phyloP scores from a whole-genome alignment of 2,888 invertebrate genomes.

The Herminia tarsipennalis region DNA sequence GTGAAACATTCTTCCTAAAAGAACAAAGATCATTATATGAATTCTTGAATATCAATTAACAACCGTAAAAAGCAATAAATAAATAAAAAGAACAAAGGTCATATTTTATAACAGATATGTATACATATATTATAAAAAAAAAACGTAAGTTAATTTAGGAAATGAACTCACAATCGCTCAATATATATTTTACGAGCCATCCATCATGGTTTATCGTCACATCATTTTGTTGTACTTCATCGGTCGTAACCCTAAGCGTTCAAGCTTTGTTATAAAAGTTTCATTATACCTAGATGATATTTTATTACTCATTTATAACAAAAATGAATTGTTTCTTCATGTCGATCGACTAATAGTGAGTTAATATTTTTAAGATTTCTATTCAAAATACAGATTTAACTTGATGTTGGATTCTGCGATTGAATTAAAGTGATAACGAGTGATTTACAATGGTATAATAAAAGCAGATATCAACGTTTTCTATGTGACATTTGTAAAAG shows the following conservation, averaged over 20 bases:
- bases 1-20: too few species aligned
- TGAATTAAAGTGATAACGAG: too few species aligned
- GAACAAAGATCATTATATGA: too few species aligned
- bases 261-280: slow-evolving; percentile 42
- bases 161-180: slow-evolving; percentile 50
- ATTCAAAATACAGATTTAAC: too few species aligned
- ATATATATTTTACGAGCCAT: slow-evolving; percentile 54
- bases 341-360: not conserved
- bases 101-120: too few species aligned
- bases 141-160: slow-evolving; percentile 46
- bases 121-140: slow-evolving; percentile 13
- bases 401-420: too few species aligned
- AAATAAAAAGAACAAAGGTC: too few species aligned
- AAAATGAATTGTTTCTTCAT: slow-evolving; percentile 10
- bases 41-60: too few species aligned
- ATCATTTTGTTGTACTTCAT: slow-evolving; percentile 39
- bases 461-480: too few species aligned
- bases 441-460: too few species aligned
- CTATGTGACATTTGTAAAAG: too few species aligned
- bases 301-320: slow-evolving; percentile 34
- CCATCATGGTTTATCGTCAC: slow-evolving; percentile 50
- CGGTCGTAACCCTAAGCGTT: slow-evolving; percentile 47
- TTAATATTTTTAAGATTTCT: not conserved
- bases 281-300: slow-evolving; percentile 31
- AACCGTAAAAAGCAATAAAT: too few species aligned